Percentiles rank a stretch among this genome's conserved stretches.
phyloP scores from a whole-genome alignment of 2,113 vertebrate genomes.

The Ctenodactylus gundi region DNA sequence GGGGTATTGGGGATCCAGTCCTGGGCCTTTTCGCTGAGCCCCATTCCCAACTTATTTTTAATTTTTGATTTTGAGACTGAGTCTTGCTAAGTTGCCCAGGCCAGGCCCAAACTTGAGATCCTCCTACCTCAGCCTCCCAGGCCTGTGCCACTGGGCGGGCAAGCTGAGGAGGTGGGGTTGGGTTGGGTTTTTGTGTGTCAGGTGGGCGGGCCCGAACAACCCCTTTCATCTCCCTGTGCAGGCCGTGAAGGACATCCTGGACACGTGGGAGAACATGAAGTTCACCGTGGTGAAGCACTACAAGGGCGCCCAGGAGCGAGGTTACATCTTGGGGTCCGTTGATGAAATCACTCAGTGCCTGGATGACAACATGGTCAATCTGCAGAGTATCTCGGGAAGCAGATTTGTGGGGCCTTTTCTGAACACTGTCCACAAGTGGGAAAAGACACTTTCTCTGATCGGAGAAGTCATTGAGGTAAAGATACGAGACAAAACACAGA shows the following conservation, averaged over 20 bases:
- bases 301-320: constrained; percentile 92
- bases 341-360: constrained; percentile 93
- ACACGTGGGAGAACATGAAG: constrained; percentile 94
- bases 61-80: no score
- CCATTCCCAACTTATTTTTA: no score
- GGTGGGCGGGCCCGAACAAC: accelerated
- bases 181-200: not conserved
- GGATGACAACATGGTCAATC: constrained; percentile 92
- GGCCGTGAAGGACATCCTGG: constrained; percentile 93
- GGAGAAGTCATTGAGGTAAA: constrained; percentile 97
- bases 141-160: not conserved
- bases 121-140: not conserved
- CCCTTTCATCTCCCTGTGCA: constrained; percentile 65
- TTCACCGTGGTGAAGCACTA: constrained; percentile 90
- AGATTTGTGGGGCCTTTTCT: constrained; percentile 95
- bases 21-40: no score
- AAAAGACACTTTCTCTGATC: constrained; percentile 94
- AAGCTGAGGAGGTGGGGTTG: not conserved
- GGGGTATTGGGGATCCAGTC: no score
- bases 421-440: constrained; percentile 89
- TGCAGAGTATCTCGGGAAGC: constrained; percentile 95
- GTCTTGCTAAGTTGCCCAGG: no score
- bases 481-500: not conserved
- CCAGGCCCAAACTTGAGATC: not conserved
- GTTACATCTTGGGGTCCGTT: constrained; percentile 90